Percentiles rank a stretch among this genome's conserved stretches.
Conservation (phyloP, 2,797 vertebrate species). For the Gymnopithys bicolor region DNA sequence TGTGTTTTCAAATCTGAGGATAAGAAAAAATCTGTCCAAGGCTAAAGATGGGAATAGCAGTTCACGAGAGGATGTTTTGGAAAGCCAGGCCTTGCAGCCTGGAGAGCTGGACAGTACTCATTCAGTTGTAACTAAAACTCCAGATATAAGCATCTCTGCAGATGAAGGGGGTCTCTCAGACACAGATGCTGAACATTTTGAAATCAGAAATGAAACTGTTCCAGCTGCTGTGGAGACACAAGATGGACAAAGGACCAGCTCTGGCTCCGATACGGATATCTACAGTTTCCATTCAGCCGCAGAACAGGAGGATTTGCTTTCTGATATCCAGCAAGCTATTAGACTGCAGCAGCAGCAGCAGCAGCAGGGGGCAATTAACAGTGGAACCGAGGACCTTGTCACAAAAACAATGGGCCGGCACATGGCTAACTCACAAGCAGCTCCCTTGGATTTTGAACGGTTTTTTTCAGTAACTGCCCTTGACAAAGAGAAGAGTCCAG, state of each 20-base stretch:
- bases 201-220: conserved; percentile 72
- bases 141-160: conserved; percentile 87
- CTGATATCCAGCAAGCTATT: conserved; percentile 96
- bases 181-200: conserved; percentile 80
- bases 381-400: conserved; percentile 54
- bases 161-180: conserved; percentile 87
- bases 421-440: conserved; percentile 71
- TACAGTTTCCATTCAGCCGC: conserved; percentile 97
- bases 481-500: conserved; percentile 75
- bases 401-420: conserved; percentile 76
- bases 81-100: conserved; percentile 78
- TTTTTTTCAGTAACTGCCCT: conserved; percentile 74
- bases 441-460: conserved; percentile 79
- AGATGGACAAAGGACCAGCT: conserved; percentile 87
- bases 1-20: conserved; percentile 93
- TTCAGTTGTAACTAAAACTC: conserved; percentile 85
- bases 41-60: conserved; percentile 82
- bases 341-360: conserved; percentile 86
- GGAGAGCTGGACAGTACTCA: conserved; percentile 86
- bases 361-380: conserved; percentile 77
- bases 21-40: conserved; percentile 88
- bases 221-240: conserved; percentile 76
- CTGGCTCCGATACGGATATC: conserved; percentile 95
- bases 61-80: conserved; percentile 89
- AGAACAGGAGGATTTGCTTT: conserved; percentile 95